phyloP scores from a whole-genome alignment of 1,140 invertebrate species.

The Drosophila willistoni region DNA sequence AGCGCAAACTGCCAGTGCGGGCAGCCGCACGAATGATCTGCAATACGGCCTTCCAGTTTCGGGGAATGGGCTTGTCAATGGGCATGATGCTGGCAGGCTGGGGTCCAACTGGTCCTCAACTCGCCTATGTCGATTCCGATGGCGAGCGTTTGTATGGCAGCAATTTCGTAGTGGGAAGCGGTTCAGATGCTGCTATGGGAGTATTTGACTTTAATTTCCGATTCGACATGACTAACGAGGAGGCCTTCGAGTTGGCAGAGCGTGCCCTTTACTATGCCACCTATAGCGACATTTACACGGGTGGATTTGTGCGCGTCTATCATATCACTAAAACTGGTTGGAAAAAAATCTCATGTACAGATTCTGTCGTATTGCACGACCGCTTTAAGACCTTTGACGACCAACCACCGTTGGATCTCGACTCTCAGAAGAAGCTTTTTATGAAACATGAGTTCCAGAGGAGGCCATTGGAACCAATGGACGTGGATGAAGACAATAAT shows the following conservation, averaged over 20 bases:
- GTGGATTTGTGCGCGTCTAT: constrained; percentile 9
- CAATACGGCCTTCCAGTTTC: constrained; percentile 98
- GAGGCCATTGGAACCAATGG: too few relatives aligned
- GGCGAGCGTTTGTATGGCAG: constrained; percentile 94
- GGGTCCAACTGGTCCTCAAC: constrained; percentile 95
- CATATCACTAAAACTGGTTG: background rate
- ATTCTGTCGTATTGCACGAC: constrained; percentile 7
- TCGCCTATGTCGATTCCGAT: constrained; percentile 99
- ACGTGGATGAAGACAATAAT: too few relatives aligned
- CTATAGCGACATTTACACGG: constrained; percentile 85
- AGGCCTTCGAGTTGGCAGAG: constrained; percentile 95
- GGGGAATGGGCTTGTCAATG: constrained; percentile 92
- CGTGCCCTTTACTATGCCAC: constrained; percentile 98
- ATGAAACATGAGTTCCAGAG: too few relatives aligned
- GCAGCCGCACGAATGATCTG: constrained; percentile 98
- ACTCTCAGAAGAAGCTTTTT: too few relatives aligned
- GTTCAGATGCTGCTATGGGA: constrained; percentile 96
- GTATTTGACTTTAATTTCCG: constrained; percentile 94
- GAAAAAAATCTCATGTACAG: constrained; percentile 11
- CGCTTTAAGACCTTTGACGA: background rate
- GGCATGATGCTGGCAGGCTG: constrained; percentile 98
- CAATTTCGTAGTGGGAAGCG: constrained; percentile 97
- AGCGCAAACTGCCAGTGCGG: constrained; percentile 92
- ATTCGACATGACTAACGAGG: constrained; percentile 93
- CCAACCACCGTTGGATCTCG: too few relatives aligned